A percentile compares a stretch with the other conserved stretches of the same genome.
Conservation (phyloP, 2,113 vertebrate species). For the Hippocampus barbouri region DNA sequence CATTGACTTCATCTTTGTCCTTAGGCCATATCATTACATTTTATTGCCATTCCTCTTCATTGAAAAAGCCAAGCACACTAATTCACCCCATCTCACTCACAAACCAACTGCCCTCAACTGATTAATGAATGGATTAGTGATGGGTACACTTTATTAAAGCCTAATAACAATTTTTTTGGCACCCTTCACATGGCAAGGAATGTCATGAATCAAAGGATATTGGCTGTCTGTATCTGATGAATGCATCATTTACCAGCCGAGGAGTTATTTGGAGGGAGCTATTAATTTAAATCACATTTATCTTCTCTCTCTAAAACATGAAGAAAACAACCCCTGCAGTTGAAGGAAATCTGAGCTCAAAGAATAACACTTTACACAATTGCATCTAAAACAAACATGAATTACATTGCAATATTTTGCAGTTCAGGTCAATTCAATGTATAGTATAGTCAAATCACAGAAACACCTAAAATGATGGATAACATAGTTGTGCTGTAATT, state of each 20-base stretch:
- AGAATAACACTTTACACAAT: constrained; percentile 22
- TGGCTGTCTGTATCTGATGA: constrained; percentile 99
- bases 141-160: constrained; percentile 99
- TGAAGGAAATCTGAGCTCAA: constrained; percentile 24
- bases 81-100: constrained; percentile 72
- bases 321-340: constrained; percentile 28
- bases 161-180: constrained; percentile 99
- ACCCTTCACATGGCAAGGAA: constrained; percentile 94
- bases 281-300: constrained; percentile 99
- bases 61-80: constrained; percentile 44
- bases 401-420: background rate
- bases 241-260: constrained; percentile 99
- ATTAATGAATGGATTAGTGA: constrained; percentile 97
- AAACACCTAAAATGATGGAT: background rate
- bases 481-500: too few relatives aligned
- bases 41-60: constrained; percentile 48
- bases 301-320: constrained; percentile 61
- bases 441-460: background rate
- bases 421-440: background rate
- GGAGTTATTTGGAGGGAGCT: constrained; percentile 99
- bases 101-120: constrained; percentile 82
- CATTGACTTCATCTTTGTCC: constrained; percentile 26
- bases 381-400: background rate
- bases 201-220: constrained; percentile 99
- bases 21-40: constrained; percentile 4